These are phyloP conservation scores for Mus minutoides DNA, from an alignment of 2,797 vertebrate genomes.

Conservation along the genomic window DNA sequence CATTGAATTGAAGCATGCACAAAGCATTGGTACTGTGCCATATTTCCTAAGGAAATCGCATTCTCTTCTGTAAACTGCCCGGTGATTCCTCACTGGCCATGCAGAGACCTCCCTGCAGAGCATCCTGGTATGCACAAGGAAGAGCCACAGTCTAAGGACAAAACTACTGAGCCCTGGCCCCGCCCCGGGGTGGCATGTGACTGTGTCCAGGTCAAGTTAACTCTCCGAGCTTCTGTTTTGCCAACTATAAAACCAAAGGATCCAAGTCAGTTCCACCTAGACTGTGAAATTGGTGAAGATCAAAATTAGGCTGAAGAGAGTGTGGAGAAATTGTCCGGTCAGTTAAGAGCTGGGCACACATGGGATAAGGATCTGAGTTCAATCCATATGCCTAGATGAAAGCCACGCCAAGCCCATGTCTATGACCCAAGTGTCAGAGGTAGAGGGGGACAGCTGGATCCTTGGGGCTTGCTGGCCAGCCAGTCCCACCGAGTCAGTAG, in stretches of 20 bases:
- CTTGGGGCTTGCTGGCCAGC: no score
- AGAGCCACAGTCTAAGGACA: background rate
- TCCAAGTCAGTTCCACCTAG: background rate
- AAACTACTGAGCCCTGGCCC: background rate
- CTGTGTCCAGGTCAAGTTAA: background rate
- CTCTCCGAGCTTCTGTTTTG: background rate
- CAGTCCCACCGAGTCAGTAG: background rate
- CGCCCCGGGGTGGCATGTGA: background rate
- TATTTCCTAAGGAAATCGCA: conserved; percentile 33
- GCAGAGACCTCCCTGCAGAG: background rate
- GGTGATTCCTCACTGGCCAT: background rate
- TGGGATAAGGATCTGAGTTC: background rate
- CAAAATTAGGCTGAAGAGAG: background rate
- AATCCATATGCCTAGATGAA: background rate
- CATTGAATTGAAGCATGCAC: conserved; percentile 13
- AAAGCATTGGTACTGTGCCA: background rate
- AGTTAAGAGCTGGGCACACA: background rate
- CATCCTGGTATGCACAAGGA: background rate
- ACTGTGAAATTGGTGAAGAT: background rate
- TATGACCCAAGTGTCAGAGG: background rate
- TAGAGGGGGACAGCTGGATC: background rate
- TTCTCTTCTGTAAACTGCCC: background rate
- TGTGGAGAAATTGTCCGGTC: background rate
- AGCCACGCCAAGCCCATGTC: background rate
- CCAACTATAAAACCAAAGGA: background rate